Conservation (phyloP, 2,113 vertebrate genomes). For the Erythrocebus patas region DNA sequence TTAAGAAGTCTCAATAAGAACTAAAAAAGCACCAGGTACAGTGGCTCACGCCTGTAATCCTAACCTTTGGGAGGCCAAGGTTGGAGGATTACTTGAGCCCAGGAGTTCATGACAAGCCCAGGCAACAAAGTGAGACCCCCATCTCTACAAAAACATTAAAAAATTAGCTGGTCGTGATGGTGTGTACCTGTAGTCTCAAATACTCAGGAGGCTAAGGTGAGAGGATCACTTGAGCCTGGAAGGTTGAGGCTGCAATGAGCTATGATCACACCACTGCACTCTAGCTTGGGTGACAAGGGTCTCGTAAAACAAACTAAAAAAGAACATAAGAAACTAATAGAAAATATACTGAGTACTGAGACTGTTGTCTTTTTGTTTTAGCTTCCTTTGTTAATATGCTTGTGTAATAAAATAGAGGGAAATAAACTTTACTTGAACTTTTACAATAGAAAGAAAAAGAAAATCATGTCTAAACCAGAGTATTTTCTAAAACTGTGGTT, state of each 20-base stretch:
- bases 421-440: constrained; percentile 21
- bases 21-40: not conserved
- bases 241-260: not conserved
- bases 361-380: constrained; percentile 2
- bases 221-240: not conserved
- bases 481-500: constrained; percentile 1
- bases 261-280: not conserved
- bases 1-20: not conserved
- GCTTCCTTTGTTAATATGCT: constrained; percentile 4
- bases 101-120: not conserved
- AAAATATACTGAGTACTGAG: not conserved
- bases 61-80: not conserved
- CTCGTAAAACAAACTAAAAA: not conserved
- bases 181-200: not conserved
- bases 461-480: not conserved
- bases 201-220: not conserved
- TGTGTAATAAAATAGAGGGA: not conserved
- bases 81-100: not conserved
- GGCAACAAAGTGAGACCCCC: not conserved
- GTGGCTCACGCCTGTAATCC: not conserved
- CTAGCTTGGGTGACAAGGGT: not conserved
- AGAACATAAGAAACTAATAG: not conserved
- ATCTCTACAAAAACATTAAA: not conserved
- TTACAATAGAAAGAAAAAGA: not conserved
- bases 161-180: not conserved